Base-by-base conservation (phyloP, 2,113 vertebrate genomes). In the Hassar affinis region DNA sequence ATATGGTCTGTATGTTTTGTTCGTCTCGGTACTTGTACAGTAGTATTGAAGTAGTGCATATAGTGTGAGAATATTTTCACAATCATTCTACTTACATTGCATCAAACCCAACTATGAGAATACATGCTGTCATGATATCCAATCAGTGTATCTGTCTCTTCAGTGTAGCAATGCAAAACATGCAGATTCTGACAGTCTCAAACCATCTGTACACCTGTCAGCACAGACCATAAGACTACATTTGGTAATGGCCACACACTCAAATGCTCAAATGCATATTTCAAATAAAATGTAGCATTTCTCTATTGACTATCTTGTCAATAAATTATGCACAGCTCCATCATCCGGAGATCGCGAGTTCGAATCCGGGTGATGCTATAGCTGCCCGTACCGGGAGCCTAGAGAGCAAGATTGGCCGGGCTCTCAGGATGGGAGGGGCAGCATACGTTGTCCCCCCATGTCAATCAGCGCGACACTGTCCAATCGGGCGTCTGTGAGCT, bases 1-100 rank as follows among this genome's bases (percentile, higher is more conserved):
- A 81, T 84, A 81, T 81, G 74, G 79, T 78, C 78, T 72, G 38
- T 66, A 57, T 61, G 47, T 27, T 64, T 33, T 56, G 72, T 77
- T 45, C 47, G 64, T 85, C 87, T 42, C 6, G 6, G 38, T 42
- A 42, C 38, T 42, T 42, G 38, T 42, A 42, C 38, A 42, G 2
- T 42, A n/a, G n/a, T n/a, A n/a, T n/a, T n/a, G n/a, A n/a, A n/a
- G n/a, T n/a, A n/a, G n/a, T n/a, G n/a, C n/a, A n/a, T n/a, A 42
- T 42, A 42, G 2, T 42, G 2, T 42, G 3, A 42, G 38, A 42
- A 42, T 42, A 42, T 72, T 64, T 45, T n/a, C 20, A 47, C 42
- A 49, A 15, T 72, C 42, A 27, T 51, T 51, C n/a, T 17, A 49
- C n/a, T 30, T 17, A 51, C 17, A 51, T 51, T 18, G 6, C 42